Base-by-base conservation (phyloP, 2,113 vertebrate genomes). In the Campylomormyrus tamandua region DNA sequence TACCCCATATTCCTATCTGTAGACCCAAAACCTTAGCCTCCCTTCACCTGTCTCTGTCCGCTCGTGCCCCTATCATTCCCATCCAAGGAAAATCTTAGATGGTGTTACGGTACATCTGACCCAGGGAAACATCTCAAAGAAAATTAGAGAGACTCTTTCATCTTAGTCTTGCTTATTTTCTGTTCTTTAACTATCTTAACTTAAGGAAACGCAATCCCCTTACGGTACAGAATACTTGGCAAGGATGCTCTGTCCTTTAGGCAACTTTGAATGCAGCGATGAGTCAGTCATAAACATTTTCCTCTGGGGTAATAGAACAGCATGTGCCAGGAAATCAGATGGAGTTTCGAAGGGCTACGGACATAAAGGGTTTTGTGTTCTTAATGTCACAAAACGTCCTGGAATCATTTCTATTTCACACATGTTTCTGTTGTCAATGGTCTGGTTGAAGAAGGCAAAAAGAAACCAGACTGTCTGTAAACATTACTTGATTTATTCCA, bases 201-300 rank as follows among this genome's bases (percentile, higher is more conserved):
- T 94, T 93, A 93, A 95, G 46, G 83, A 49, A 86, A 24, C 93
- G 92, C 92, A 92, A 92, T 91, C 91, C 86, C 92, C 94, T 95
- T 92, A 94, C 91, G 93, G 94, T 95, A 93, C 94, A 91, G 94
- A 94, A 94, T 95, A 95, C 95, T 94, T 94, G 94, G 95, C 94
- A 92, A 94, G 95, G 95, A 93, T 91, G 91, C 89, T 92, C 93
- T 92, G 89, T 49, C 94, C 95, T 95, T 92, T 93, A 91, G 95
- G 95, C 93, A 93, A 94, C 93, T 94, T 95, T 95, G 94, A 94
- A 94, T 94, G 92, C 93, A 93, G 93, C 93, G 93, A 92, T 94
- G 93, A 94, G 93, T 93, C 93, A 94, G 95, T 96, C 95, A 95
- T 96, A 95, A 95, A 95, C 96, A 96, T 96, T 96, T 95, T 93